phyloP scores from a whole-genome alignment of 2,113 vertebrate genomes.

The Gopherus flavomarginatus region DNA sequence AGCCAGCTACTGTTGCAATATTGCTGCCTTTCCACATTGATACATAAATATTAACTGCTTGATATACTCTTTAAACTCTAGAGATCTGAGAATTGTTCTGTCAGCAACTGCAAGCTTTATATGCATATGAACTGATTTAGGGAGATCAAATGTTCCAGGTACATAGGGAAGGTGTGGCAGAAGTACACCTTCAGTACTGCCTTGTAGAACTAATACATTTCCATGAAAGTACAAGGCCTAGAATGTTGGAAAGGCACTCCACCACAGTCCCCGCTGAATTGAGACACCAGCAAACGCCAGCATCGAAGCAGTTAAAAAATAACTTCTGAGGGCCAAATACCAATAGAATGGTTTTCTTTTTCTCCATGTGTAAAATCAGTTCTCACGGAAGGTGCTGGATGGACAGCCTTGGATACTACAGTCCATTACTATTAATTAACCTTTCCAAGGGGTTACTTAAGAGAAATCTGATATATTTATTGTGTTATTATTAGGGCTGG shows the following conservation, averaged over 20 bases:
- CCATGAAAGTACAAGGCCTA: accelerated
- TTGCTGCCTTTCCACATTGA: conserved; percentile 61
- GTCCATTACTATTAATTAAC: background rate
- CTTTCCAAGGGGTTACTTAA: background rate
- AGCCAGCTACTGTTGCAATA: conserved; percentile 80
- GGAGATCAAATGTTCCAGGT: background rate
- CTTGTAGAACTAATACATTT: background rate
- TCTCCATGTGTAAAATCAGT: background rate
- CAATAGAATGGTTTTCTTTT: background rate
- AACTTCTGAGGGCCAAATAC: background rate
- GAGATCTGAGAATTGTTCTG: conserved; percentile 24
- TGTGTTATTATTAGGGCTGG: background rate
- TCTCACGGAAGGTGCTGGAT: background rate
- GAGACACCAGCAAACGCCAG: accelerated
- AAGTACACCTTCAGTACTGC: accelerated
- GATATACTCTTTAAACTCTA: conserved; percentile 56
- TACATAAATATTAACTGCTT: conserved; percentile 75
- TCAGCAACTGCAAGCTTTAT: background rate
- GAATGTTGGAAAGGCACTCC: background rate
- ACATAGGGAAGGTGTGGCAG: accelerated
- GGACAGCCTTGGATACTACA: background rate
- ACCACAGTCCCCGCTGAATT: accelerated
- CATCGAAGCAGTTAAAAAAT: accelerated
- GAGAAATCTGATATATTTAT: background rate
- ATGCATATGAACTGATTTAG: conserved; percentile 10